phyloP scores from a whole-genome alignment of 1,140 invertebrate species.

The Protaetia brevitarsis region DNA sequence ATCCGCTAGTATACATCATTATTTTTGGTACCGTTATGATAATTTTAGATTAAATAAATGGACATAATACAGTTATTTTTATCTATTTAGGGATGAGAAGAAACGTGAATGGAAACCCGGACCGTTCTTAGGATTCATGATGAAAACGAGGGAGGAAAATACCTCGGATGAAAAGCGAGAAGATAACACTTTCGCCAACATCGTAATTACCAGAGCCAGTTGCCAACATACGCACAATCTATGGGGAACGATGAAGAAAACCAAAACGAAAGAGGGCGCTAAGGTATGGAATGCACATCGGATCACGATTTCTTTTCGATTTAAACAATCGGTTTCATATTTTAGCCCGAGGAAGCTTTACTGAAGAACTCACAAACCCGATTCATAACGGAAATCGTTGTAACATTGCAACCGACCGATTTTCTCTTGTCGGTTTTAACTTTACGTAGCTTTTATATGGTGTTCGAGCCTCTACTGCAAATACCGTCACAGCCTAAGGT shows the following conservation, averaged over 20 bases:
- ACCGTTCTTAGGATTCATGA: constrained; percentile 55
- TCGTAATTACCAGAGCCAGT: constrained; percentile 65
- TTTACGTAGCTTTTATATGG: constrained; percentile 43
- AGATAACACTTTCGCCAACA: constrained; percentile 58
- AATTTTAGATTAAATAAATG: no score
- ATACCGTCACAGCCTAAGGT: constrained; percentile 26
- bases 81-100: background rate
- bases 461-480: constrained; percentile 41
- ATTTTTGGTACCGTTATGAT: constrained; percentile 47
- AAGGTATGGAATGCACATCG: constrained; percentile 21
- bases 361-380: constrained; percentile 33
- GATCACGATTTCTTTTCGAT: no score
- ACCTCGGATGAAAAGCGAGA: constrained; percentile 49
- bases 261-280: constrained; percentile 30
- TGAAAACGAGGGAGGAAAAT: constrained; percentile 55
- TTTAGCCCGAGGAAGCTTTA: background rate
- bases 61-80: no score
- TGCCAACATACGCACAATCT: constrained; percentile 60
- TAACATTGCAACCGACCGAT: constrained; percentile 58
- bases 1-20: constrained; percentile 63
- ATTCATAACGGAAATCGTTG: constrained; percentile 67
- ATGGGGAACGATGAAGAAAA: constrained; percentile 51
- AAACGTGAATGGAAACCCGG: constrained; percentile 52
- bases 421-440: constrained; percentile 41
- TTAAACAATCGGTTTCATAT: no score